phyloP scores from a whole-genome alignment of 2,888 invertebrate genomes.

The Amblyjoppa fuscipennis region DNA sequence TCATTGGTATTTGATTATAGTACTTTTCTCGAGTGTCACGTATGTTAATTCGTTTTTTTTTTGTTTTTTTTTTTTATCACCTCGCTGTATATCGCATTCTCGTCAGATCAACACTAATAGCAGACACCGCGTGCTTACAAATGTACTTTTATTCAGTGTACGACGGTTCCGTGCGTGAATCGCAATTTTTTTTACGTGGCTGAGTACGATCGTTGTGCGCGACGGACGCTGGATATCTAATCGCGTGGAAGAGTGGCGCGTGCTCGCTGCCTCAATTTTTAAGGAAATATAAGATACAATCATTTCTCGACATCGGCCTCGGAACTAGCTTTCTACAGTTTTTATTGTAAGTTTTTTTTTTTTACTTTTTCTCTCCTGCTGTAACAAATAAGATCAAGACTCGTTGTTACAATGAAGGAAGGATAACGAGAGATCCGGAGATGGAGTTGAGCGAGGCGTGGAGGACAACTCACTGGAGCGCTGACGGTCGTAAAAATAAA shows the following conservation, averaged over 20 bases:
- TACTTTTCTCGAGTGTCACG: slow-evolving; percentile 1
- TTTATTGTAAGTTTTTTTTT: neutral
- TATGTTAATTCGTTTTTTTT: neutral
- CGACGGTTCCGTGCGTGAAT: neutral
- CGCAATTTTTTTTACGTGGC: neutral
- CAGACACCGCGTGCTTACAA: slow-evolving; percentile 9
- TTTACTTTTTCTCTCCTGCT: neutral
- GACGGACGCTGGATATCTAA: neutral
- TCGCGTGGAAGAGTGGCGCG: slow-evolving; percentile 23
- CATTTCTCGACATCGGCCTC: slow-evolving; percentile 14
- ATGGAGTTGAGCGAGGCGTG: neutral
- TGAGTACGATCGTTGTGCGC: neutral
- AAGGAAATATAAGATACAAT: neutral
- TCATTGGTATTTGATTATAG: slow-evolving; percentile 6
- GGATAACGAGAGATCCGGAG: neutral
- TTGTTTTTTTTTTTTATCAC: neutral
- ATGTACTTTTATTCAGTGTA: slow-evolving; percentile 6
- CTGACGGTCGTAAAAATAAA: slow-evolving; percentile 13
- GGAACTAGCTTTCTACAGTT: slow-evolving; percentile 45
- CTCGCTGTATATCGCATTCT: neutral
- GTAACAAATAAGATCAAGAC: neutral
- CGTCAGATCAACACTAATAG: slow-evolving; percentile 26
- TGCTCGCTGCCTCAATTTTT: slow-evolving; percentile 22
- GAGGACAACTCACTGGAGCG: neutral
- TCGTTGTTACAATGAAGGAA: neutral